Evolutionary conservation across 1,140 invertebrate genomes (phyloP), one percentile per base, ranked within the genome.

Genomic region (Piezodorus guildinii): DNA sequence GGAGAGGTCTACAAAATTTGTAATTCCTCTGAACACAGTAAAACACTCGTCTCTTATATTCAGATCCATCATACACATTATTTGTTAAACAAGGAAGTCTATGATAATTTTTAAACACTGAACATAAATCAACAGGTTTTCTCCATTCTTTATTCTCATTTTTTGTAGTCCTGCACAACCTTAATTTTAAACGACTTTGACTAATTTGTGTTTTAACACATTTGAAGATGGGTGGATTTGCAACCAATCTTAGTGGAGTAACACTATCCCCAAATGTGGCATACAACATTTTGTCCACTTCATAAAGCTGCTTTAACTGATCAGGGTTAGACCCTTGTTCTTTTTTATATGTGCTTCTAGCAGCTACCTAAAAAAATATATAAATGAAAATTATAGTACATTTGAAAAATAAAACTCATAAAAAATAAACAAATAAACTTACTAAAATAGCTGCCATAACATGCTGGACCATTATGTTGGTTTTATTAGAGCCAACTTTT

Each of bases 211-310:
- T 10, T 56, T 56, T 56, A 21, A 23, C 23, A 25, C 23, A 25
- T 56, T 21, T 21, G 23, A 56, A 56, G 5, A 62, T 52, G 6
- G 45, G 46, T 17, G 23, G 34, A 16, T 25, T 27, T 16, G 19
- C 61, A 10, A 63, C 64, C 19, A 60, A 21, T n/a, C 64, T 34
- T n/a, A 65, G 8, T 16, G 68, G 68, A 46, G 63, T 58, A 16
- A 69, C 23, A 23, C 63, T 60, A 59, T 69, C 68, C 19, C 68
- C 68, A 25, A 69, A 65, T 25, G 30, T 63, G 0, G 62, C 54
- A 54, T 67, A 65, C 14, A 69, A 45, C 59, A 63, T 65, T 19
- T 69, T 16, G 16, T 69, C 68, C 1, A 69, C 61, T 64, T 62
- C 65, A n/a, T 44, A 62, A 4, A 64, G 17, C 49, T 59, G 60